Evolutionary conservation across 2,113 vertebrate species (phyloP).

Genomic region (Athene cunicularia): DNA sequence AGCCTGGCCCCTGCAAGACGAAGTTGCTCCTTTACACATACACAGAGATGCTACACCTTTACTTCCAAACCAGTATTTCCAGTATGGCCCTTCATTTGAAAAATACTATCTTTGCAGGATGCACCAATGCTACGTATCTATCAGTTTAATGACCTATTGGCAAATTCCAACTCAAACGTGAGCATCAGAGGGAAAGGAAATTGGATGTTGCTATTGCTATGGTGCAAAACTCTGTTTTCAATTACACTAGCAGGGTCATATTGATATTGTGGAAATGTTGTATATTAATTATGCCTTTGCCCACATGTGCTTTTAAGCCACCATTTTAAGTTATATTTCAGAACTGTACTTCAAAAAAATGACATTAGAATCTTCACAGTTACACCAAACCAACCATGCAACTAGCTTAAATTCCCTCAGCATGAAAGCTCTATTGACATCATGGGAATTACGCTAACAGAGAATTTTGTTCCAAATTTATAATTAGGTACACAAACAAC

Average conservation of each 20-base stretch:
- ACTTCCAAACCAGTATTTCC: neutral
- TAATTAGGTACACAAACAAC: neutral
- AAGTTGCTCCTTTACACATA: neutral
- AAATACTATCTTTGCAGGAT: neutral
- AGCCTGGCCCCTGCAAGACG: neutral
- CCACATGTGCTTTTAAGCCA: neutral
- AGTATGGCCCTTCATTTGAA: neutral
- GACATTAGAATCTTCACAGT: neutral
- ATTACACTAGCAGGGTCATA: neutral
- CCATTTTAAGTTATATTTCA: neutral
- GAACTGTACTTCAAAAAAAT: neutral
- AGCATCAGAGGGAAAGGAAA: neutral
- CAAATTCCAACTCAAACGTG: neutral
- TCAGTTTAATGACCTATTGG: neutral
- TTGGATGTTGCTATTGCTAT: neutral
- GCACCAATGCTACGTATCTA: neutral
- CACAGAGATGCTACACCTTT: neutral
- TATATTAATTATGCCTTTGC: neutral
- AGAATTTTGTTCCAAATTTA: neutral
- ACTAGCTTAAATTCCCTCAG: neutral
- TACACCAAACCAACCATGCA: neutral
- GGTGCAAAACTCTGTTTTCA: neutral
- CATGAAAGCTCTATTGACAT: neutral
- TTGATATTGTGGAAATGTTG: neutral
- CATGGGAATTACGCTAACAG: neutral